Percentiles rank a stretch among this genome's conserved stretches.
Evolutionary conservation across 2,113 vertebrate species (phyloP).

Genomic region (Triplophysa tibetana): DNA sequence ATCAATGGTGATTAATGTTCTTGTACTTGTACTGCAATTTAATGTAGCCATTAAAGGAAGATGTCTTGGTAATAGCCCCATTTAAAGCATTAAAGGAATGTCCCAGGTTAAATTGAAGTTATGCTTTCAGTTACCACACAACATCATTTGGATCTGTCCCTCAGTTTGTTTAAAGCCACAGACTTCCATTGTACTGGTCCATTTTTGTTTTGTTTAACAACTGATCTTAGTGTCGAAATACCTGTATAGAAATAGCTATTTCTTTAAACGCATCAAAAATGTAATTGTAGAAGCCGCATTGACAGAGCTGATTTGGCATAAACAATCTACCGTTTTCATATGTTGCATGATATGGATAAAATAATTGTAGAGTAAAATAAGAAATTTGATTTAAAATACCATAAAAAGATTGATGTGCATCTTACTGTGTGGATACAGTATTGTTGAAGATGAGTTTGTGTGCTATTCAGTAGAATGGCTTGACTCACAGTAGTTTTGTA

Average conservation of each 20-base stretch:
- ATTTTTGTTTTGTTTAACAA: too few species aligned
- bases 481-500: conserved; percentile 63
- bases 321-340: neutral
- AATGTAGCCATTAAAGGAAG: conserved; percentile 12
- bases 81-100: conserved; percentile 11
- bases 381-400: neutral
- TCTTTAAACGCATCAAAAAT: neutral
- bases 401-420: neutral
- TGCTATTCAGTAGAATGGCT: conserved; percentile 42
- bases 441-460: conserved; percentile 55
- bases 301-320: too few species aligned
- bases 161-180: too few species aligned
- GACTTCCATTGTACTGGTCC: neutral
- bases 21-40: neutral
- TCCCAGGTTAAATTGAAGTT: neutral
- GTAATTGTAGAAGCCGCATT: too few species aligned
- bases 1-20: conserved; percentile 22
- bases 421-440: conserved; percentile 38
- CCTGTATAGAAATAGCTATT: neutral
- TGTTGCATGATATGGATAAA: neutral
- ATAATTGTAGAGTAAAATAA: neutral
- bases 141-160: too few species aligned
- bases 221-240: too few species aligned
- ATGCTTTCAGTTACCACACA: neutral
- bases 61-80: conserved; percentile 4